phyloP scores from a whole-genome alignment of 1,140 invertebrate species.

The Panagrolaimus sp. region DNA sequence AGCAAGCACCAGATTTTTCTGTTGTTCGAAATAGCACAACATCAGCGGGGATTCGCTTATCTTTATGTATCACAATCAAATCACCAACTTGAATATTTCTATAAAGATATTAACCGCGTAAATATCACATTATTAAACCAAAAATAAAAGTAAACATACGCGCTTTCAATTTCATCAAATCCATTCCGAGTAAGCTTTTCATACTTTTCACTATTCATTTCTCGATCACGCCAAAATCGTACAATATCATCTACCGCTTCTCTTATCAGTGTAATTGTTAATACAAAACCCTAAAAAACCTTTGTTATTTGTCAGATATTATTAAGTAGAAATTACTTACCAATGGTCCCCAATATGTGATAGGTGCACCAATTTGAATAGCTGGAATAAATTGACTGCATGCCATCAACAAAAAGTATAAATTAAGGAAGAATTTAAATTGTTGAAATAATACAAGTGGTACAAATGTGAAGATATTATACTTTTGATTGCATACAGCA shows the following conservation, averaged over 20 bases:
- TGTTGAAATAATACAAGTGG: constrained; percentile 94
- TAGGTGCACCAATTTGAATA: constrained; percentile 89
- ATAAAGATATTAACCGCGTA: constrained; percentile 22
- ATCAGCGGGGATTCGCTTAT: constrained; percentile 92
- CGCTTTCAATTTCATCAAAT: constrained; percentile 65
- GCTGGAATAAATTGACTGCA: constrained; percentile 93
- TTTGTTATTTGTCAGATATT: constrained; percentile 11
- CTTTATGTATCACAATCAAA: constrained; percentile 61
- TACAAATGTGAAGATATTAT: constrained; percentile 93
- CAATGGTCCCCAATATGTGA: constrained; percentile 97
- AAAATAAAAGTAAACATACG: constrained; percentile 62
- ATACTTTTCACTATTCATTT: constrained; percentile 83
- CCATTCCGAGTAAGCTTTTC: constrained; percentile 65
- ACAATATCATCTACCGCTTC: constrained; percentile 94
- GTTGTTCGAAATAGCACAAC: constrained; percentile 86
- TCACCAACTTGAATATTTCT: constrained; percentile 57
- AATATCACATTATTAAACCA: constrained; percentile 61
- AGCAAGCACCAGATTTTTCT: constrained; percentile 86
- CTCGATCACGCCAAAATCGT: constrained; percentile 81
- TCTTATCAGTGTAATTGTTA: constrained; percentile 86
- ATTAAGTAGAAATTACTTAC: constrained; percentile 62
- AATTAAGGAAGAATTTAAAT: constrained; percentile 96
- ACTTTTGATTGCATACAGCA: constrained; percentile 97
- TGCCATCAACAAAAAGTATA: constrained; percentile 97
- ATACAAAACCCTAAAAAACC: constrained; percentile 75